Evolutionary conservation across 2,113 vertebrate species (phyloP).

Genomic region (Plecturocebus donacophilus): DNA sequence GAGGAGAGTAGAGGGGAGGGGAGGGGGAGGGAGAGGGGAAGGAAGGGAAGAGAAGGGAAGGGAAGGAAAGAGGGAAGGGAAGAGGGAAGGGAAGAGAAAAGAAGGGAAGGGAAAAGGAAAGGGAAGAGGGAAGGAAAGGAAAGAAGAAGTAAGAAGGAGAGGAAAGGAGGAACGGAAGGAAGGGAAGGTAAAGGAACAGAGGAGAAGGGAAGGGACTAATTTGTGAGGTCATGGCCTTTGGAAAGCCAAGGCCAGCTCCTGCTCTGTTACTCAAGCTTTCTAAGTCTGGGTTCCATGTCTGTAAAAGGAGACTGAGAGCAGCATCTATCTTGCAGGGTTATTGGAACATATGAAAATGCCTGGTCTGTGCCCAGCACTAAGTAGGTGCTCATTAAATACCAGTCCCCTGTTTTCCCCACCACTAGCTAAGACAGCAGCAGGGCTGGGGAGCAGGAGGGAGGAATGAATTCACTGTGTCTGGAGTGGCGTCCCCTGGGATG

Average conservation of each 20-base stretch:
- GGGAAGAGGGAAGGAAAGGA: no score
- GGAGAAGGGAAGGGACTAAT: fast-evolving
- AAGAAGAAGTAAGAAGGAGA: no score
- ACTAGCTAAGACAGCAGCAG: not conserved
- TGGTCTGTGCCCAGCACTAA: not conserved
- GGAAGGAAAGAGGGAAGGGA: no score
- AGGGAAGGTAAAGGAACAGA: fast-evolving
- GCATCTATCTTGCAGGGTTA: fast-evolving
- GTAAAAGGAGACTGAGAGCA: not conserved
- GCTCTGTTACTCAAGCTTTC: not conserved
- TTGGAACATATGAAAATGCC: not conserved
- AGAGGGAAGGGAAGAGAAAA: not conserved
- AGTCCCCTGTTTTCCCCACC: fast-evolving
- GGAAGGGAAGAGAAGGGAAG: no score
- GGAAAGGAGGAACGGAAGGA: no score
- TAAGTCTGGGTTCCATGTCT: not conserved
- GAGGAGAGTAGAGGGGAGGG: fast-evolving
- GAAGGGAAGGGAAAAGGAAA: no score
- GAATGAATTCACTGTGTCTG: not conserved
- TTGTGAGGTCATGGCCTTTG: not conserved
- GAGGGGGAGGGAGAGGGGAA: no score
- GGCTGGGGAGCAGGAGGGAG: not conserved
- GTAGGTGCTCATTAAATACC: not conserved
- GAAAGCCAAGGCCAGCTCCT: not conserved
- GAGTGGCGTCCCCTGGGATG: not conserved